A percentile compares a stretch with the other conserved stretches of the same genome.
Conservation (phyloP, 2,888 invertebrate genomes). For the Drosophila niveifrons region DNA sequence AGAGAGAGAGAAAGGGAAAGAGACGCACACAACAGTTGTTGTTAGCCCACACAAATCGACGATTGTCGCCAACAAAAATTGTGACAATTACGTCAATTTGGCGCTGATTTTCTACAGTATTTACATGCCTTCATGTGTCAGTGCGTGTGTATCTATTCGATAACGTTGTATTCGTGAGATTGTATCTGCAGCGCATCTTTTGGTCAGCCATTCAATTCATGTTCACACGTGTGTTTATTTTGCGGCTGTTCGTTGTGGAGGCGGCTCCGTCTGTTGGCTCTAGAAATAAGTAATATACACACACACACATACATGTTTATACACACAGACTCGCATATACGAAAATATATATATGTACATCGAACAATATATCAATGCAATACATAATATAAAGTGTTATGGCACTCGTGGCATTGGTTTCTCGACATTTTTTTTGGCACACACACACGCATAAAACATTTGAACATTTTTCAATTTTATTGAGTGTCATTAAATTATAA, state of each 20-base stretch:
- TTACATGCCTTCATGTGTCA: neutral
- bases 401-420: constrained; percentile 77
- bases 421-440: constrained; percentile 49
- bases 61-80: constrained; percentile 39
- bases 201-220: constrained; percentile 65
- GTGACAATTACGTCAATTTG: constrained; percentile 79
- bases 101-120: constrained; percentile 64
- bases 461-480: constrained; percentile 49
- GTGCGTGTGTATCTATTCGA: constrained; percentile 14
- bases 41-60: constrained; percentile 38
- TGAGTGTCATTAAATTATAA: constrained; percentile 66
- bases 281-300: neutral
- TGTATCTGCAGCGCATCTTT: constrained; percentile 69
- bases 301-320: neutral
- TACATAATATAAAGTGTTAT: constrained; percentile 63
- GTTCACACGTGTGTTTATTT: constrained; percentile 78
- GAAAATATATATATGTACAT: neutral
- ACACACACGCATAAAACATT: constrained; percentile 11
- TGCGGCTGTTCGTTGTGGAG: constrained; percentile 56
- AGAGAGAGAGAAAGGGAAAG: constrained; percentile 12
- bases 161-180: constrained; percentile 25
- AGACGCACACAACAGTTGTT: constrained; percentile 21
- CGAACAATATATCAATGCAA: constrained; percentile 4
- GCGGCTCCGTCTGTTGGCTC: constrained; percentile 47
- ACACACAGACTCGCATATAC: neutral